phyloP scores from a whole-genome alignment of 2,113 vertebrate genomes.

The Bolborhynchus lineola region DNA sequence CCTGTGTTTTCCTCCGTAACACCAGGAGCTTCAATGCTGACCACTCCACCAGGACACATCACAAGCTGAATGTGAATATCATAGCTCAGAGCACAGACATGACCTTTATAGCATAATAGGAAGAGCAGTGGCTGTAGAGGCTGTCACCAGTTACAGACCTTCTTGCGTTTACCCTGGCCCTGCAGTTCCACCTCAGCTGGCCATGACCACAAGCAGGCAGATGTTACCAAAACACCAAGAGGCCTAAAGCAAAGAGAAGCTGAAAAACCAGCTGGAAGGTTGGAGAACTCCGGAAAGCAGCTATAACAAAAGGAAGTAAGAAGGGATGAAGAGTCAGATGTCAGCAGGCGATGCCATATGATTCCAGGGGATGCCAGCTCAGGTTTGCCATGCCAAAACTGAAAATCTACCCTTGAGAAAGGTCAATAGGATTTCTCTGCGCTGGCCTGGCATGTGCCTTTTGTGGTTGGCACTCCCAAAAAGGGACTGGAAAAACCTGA shows the following conservation, averaged over 20 bases:
- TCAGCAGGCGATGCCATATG: neutral
- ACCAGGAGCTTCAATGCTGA: neutral
- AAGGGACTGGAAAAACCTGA: neutral
- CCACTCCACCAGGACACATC: neutral
- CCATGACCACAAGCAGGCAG: neutral
- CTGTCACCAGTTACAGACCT: neutral
- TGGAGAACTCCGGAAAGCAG: neutral
- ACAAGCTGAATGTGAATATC: fast-evolving
- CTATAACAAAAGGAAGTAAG: neutral
- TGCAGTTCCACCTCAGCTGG: neutral
- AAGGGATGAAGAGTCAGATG: neutral
- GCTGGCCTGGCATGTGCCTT: neutral
- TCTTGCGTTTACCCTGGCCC: neutral
- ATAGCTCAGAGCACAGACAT: neutral
- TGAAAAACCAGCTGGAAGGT: neutral
- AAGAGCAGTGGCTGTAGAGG: neutral
- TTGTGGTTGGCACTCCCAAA: neutral
- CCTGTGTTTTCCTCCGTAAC: neutral
- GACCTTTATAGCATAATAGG: neutral
- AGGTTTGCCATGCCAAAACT: neutral
- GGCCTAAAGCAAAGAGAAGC: neutral
- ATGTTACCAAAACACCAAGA: neutral
- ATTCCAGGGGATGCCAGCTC: neutral
- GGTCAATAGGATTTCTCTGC: neutral
- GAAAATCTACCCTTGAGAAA: neutral